Conservation (phyloP, 2,797 vertebrate species). For the Tarsius wallacei region DNA sequence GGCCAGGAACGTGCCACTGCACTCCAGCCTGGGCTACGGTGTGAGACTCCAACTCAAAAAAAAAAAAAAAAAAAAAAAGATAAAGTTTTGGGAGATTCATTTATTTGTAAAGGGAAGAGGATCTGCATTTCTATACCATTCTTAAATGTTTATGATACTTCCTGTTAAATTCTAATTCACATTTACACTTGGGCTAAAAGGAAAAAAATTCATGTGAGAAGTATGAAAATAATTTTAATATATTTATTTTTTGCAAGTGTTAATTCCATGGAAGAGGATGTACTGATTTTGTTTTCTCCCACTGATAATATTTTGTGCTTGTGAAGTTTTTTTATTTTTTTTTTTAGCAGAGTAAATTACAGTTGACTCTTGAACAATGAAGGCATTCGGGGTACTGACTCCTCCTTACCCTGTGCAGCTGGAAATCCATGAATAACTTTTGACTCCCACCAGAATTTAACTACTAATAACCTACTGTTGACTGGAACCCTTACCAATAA, state of each 20-base stretch:
- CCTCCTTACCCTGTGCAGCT: too few relatives aligned
- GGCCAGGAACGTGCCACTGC: neutral
- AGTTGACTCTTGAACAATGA: neutral
- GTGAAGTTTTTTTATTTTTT: neutral
- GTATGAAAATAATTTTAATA: conserved; percentile 28
- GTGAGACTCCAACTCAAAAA: neutral
- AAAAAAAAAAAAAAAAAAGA: too few relatives aligned
- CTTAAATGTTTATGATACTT: conserved; percentile 54
- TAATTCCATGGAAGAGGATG: neutral
- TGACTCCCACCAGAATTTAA: neutral
- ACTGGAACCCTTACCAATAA: neutral
- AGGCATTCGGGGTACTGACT: too few relatives aligned
- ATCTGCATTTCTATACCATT: conserved; percentile 53
- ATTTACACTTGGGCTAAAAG: conserved; percentile 20
- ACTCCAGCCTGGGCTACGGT: neutral
- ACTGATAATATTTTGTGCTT: conserved; percentile 59
- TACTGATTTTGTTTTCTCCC: neutral
- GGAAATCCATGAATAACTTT: too few relatives aligned
- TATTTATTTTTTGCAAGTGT: neutral
- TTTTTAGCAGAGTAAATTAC: neutral
- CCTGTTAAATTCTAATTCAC: conserved; percentile 7
- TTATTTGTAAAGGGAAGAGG: conserved; percentile 34
- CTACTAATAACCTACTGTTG: neutral
- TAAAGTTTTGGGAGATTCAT: conserved; percentile 18
- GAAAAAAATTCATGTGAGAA: neutral